Evolutionary conservation across 2,113 vertebrate genomes (phyloP).

Genomic region (Brachyhypopomus gauderio): DNA sequence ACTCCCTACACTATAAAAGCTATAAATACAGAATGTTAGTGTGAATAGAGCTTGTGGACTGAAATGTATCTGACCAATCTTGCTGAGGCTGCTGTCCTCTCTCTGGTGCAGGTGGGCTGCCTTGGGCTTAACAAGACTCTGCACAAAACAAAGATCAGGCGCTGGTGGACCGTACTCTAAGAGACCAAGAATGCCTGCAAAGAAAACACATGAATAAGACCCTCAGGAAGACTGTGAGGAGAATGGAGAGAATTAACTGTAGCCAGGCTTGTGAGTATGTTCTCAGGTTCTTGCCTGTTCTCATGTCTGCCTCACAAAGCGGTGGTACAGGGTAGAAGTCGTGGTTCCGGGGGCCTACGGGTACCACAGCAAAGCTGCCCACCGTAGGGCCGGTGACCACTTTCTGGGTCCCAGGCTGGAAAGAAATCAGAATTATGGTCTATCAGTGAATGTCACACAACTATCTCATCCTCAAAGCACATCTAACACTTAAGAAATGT

Average conservation of each 20-base stretch:
- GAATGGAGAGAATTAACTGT: neutral
- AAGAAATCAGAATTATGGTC: conserved; percentile 30
- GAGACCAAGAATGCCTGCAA: conserved; percentile 66
- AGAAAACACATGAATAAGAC: conserved; percentile 8
- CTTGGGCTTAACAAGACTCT: conserved; percentile 61
- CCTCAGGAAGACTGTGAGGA: neutral
- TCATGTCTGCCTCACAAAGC: conserved; percentile 58
- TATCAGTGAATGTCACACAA: neutral
- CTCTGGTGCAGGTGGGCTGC: conserved; percentile 59
- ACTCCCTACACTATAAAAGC: neutral
- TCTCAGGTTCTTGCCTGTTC: conserved; percentile 72
- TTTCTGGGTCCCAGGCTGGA: conserved; percentile 70
- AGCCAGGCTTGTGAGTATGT: neutral
- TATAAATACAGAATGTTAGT: neutral
- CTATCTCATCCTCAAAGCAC: neutral
- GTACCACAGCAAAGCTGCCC: conserved; percentile 55
- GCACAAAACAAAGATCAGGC: conserved; percentile 62
- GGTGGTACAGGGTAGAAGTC: conserved; percentile 56
- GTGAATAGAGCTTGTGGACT: conserved; percentile 6
- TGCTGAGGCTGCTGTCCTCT: conserved; percentile 53
- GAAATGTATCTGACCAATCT: conserved; percentile 54
- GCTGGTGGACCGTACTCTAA: conserved; percentile 66
- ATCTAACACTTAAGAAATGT: conserved; percentile 8
- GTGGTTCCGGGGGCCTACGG: conserved; percentile 50
- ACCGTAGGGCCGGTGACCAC: conserved; percentile 56